Percentiles rank a stretch among this genome's conserved stretches.
Conservation (phyloP, 2,113 vertebrate species). For the Hemichromis elongatus region DNA sequence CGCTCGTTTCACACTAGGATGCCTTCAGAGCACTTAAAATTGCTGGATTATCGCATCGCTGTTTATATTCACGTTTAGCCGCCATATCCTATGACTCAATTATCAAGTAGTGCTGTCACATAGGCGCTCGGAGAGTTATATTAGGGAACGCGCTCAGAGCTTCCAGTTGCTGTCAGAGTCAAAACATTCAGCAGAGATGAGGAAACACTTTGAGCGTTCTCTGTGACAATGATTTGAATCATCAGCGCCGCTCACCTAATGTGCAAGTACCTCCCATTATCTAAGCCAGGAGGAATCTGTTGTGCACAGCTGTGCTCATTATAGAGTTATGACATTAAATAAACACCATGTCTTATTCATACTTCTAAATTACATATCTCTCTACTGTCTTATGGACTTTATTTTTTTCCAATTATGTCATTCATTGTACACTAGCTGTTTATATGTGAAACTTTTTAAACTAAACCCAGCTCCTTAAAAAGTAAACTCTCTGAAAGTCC, state of each 20-base stretch:
- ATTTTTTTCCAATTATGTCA: not conserved
- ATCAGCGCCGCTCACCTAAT: constrained; percentile 29
- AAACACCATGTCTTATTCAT: not conserved
- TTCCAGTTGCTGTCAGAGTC: constrained; percentile 41
- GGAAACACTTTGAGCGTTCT: constrained; percentile 41
- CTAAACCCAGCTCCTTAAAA: not conserved
- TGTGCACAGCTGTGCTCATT: constrained; percentile 54
- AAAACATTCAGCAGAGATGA: constrained; percentile 56
- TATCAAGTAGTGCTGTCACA: constrained; percentile 63
- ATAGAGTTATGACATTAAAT: constrained; percentile 19
- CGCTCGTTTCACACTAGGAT: constrained; percentile 53
- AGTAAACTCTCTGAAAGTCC: constrained; percentile 1
- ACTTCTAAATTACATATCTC: not conserved
- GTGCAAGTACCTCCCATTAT: constrained; percentile 3
- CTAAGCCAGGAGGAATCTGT: constrained; percentile 48
- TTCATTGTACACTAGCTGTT: not conserved
- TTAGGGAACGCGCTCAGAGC: constrained; percentile 47
- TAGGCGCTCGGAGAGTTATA: constrained; percentile 51
- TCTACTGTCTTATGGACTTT: not conserved
- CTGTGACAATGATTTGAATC: constrained; percentile 32
- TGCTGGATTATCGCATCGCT: constrained; percentile 70
- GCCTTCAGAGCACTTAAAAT: constrained; percentile 70
- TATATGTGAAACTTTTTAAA: not conserved
- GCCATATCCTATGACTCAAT: constrained; percentile 72
- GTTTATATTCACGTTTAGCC: constrained; percentile 68